A percentile compares a stretch with the other conserved stretches of the same genome.
These are phyloP conservation scores for Aphrocallistes beatrix DNA, from an alignment of 37 sponge, comb jelly and placozoan genomes.

Conservation along the genomic window DNA sequence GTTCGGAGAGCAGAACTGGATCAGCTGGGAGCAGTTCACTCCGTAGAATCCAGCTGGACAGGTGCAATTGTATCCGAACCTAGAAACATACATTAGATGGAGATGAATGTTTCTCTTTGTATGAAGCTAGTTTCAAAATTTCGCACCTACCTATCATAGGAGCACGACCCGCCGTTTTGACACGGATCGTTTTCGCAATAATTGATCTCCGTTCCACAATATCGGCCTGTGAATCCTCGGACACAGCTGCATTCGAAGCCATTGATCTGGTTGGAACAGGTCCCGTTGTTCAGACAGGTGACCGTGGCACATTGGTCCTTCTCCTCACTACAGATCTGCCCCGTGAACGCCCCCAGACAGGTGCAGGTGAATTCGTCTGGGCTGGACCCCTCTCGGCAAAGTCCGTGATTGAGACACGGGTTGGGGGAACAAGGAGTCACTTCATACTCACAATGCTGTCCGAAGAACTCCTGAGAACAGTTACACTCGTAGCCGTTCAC, in stretches of 20 bases:
- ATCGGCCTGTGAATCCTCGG: not conserved
- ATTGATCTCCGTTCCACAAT: not conserved
- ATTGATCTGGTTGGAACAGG: not conserved
- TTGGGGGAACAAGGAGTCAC: not conserved
- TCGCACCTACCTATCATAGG: not conserved
- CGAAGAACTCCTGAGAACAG: not conserved
- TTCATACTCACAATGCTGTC: not conserved
- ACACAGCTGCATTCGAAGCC: not conserved
- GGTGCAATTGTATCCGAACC: not conserved
- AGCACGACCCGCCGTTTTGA: not conserved
- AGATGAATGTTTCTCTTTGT: too few species aligned
- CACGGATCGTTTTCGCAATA: not conserved
- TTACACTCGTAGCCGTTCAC: not conserved
- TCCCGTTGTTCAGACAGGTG: not conserved
- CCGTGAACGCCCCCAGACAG: not conserved
- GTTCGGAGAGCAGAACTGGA: not conserved
- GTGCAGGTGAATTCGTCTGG: not conserved
- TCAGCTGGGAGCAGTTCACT: not conserved
- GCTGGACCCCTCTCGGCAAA: not conserved
- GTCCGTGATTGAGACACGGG: not conserved
- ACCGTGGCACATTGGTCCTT: not conserved
- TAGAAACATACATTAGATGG: too few species aligned
- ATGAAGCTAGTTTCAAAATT: too few species aligned
- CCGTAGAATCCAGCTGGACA: not conserved
- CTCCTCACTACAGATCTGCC: not conserved